Base-by-base conservation (phyloP, 2,888 invertebrate species). In the Leucoma salicis region DNA sequence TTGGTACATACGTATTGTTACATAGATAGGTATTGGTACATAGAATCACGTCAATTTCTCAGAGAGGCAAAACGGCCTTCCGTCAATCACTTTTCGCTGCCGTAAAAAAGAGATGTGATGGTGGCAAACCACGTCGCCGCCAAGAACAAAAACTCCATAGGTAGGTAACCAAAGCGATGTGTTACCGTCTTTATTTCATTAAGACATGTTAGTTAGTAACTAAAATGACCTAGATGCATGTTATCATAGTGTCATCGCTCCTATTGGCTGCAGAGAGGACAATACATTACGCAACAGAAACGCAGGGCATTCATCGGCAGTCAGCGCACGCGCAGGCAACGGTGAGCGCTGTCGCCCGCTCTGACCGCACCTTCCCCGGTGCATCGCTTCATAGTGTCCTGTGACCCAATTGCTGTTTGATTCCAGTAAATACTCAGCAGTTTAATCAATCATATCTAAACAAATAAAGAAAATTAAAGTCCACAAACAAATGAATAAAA, bases 331-430 rank as follows among this genome's bases (percentile, higher is more conserved):
- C 81, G 72, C 78, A 63, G 59, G 58, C 82, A 88, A 87, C 88
- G 85, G 88, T 87, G 74, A 70, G 49, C 60, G 66, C 56, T 43
- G 59, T 54, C 61, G 14, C 31, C 35, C 39, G 35, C 44, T 12
- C 35, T 12, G 2, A 28, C 36, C 32, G 14, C 56, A 55, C 27
- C 12, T 16, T 38, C 38, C 36, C 64, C 65, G 55, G 60, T 67
- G 65, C 67, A 68, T 70, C 74, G 74, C n/a, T n/a, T n/a, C n/a
- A n/a, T 70, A 70, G 70, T 56, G n/a, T 70, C 60, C 67, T 74
- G 61, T 83, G 87, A 86, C 87, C 87, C 71, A 88, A 76, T 79
- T 81, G 77, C 72, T 68, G 55, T 74, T 78, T 78, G 63, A 76
- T 74, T 78, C 74, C 72, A 70, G 68, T 63, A 60, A 73, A 72